Evolutionary conservation across 2,113 vertebrate species (phyloP).

Genomic region (Macquaria ambigua): DNA sequence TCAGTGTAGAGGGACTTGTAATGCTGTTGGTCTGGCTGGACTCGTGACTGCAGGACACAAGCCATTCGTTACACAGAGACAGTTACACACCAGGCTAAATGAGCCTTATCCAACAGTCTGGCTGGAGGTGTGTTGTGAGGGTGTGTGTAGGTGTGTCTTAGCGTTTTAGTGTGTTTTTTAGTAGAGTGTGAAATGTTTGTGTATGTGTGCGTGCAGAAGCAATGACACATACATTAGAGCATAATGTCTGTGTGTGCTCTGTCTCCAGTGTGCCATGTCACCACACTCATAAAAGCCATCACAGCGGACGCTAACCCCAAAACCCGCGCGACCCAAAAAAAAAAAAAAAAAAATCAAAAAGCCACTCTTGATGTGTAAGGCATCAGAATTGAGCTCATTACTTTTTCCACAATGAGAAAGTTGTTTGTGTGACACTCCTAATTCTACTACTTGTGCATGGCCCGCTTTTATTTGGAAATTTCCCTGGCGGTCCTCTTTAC

Average conservation of each 20-base stretch:
- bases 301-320: constrained; percentile 54
- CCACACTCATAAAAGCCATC: constrained; percentile 59
- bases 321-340: constrained; percentile 27
- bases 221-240: constrained; percentile 12
- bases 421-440: constrained; percentile 80
- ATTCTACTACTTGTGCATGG: constrained; percentile 64
- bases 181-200: constrained; percentile 52
- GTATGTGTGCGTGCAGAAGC: background rate
- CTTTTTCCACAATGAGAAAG: constrained; percentile 82
- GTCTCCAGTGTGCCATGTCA: constrained; percentile 28
- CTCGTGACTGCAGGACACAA: constrained; percentile 56
- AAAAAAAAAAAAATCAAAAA: background rate
- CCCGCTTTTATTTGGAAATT: constrained; percentile 80
- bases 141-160: constrained; percentile 52
- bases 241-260: constrained; percentile 11
- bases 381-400: constrained; percentile 67
- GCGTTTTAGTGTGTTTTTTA: constrained; percentile 43
- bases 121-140: constrained; percentile 63
- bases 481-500: constrained; percentile 65
- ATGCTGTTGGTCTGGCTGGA: constrained; percentile 63
- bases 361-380: constrained; percentile 56
- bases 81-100: constrained; percentile 79
- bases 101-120: constrained; percentile 76
- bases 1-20: constrained; percentile 53
- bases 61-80: constrained; percentile 77